Evolutionary conservation across 30 jellyfish, hydroid and myxozoan species (phyloP), one percentile per base, ranked within the genome.

Genomic region (Cassiopea andromeda): DNA sequence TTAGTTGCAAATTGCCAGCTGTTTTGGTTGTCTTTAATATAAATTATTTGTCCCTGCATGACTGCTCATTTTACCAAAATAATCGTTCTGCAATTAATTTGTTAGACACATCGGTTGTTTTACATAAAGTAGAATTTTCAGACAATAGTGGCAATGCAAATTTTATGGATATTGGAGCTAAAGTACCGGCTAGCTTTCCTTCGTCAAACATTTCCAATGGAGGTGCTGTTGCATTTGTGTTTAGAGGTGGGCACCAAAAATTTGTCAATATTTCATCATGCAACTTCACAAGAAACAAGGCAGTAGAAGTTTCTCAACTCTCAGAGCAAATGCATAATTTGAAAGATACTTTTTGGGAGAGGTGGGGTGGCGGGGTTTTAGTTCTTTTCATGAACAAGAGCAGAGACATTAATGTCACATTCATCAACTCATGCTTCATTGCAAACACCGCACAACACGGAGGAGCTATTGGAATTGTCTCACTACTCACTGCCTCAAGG

Each of bases 341-440:
- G 13, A 70, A 48, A 46, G 94, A 59, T 57, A 5, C 90, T 10
- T 50, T 4, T 57, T 85, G 84, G 73, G 84, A 90, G 19, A 89
- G 96, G 43, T 79, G 84, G 19, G 98, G 98, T 38, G 98, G 98
- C 1, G 98, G 94, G 1, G 73, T 94, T 6, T 48, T 90, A 60
- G 46, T 90, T 2, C 71, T 90, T 54, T 82, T 94, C 83, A 82
- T 82, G 87, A 59, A 43, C 4, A 82, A 75, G 10, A 16, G 88
- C 43, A 17, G 89, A 2, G 47, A 87, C 3, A 78, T 43, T 60
- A 78, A 66, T 17, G 93, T 90, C 1, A 43, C 13, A 14, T 69
- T 94, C 4, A 7, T 80, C 1, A 61, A 85, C 50, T 71, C 82
- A 17, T 19, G 27, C 1, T 94, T 94, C 80, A 27, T 49, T 1